Evolutionary conservation across 2,797 vertebrate species (phyloP), one percentile per base, ranked within the genome.

Genomic region (Silurus aristotelis): DNA sequence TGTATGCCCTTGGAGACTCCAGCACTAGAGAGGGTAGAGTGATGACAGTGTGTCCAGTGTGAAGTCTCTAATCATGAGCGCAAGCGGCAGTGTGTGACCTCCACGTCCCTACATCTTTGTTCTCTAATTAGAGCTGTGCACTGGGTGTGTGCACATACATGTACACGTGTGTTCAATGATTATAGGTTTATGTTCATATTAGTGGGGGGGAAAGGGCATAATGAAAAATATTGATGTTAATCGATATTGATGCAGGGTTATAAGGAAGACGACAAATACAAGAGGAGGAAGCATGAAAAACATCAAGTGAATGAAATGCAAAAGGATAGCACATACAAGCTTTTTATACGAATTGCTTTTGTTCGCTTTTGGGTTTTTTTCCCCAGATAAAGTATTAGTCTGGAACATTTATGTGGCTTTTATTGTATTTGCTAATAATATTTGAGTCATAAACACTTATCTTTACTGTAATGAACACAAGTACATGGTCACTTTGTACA

Each of bases 81-180:
- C 63, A 67, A 84, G 48, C 61, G 27, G 56, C 68, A 85, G 73
- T 75, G 64, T 67, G 72, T 82, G 83, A 78, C 79, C 77, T 90
- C 20, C 55, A 89, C 58, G 5, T 46, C 67, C 77, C 56, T 80
- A 78, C 87, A 87, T 75, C 81, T 83, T 63, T 77, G 82, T 66
- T 72, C 81, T 78, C 14, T 89, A 89, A 91, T 90, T 90, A 90
- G 60, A 84, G 64, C 84, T 78, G 66, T 77, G 38, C 22, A 84
- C 25, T 27, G 56, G 71, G 68, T 83, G 84, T 84, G 84, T 83
- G 52, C 81, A 13, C 38, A n/a, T 84, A 66, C n/a, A 67, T 80
- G 71, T 73, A 68, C 22, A 22, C 20, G 38, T 83, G 25, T 79
- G 46, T 60, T n/a, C 77, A 55, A 56, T 85, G 43, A 61, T 60